Evolutionary conservation across 2,797 vertebrate species (phyloP).

Genomic region (Lutjanus campechanus): DNA sequence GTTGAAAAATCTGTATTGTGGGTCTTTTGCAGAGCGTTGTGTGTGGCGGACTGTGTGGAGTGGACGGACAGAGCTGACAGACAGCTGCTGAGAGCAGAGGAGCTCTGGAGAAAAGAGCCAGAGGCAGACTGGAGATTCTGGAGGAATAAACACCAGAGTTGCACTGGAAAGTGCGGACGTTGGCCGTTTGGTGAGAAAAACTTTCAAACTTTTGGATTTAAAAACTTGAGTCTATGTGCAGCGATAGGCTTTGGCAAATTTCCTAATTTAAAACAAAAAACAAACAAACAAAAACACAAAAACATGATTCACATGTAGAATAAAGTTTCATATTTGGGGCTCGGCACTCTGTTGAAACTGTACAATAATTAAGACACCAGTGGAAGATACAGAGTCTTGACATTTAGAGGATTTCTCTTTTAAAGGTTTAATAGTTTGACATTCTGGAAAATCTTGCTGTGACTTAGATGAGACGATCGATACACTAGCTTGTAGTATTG

Average conservation of each 20-base stretch:
- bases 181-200: no score
- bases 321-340: not conserved
- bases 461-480: not conserved
- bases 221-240: not conserved
- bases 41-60: no score
- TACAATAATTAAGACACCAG: not conserved
- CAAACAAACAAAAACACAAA: not conserved
- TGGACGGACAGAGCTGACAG: no score
- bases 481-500: not conserved
- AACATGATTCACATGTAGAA: not conserved
- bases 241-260: not conserved
- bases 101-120: no score
- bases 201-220: no score
- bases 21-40: no score
- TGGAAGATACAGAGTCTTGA: not conserved
- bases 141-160: no score
- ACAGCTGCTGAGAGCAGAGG: no score
- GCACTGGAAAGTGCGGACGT: no score
- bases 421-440: not conserved
- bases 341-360: not conserved
- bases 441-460: slow-evolving; percentile 1
- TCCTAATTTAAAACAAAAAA: not conserved
- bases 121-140: no score
- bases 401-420: not conserved
- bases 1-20: no score